phyloP scores from a whole-genome alignment of 2,113 vertebrate species.

The Tylochromis polylepis region DNA sequence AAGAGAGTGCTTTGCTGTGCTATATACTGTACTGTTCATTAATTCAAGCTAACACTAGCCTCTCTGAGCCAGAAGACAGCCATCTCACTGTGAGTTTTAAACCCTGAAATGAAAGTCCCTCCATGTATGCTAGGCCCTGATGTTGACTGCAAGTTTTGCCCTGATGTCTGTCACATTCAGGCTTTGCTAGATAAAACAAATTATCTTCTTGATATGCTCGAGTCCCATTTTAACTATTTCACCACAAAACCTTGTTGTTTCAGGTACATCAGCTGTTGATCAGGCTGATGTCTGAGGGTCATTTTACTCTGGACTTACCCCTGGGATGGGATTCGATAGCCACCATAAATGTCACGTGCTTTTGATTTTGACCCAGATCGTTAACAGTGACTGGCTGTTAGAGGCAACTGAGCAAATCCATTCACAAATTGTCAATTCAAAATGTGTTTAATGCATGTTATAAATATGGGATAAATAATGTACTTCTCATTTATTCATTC shows the following conservation, averaged over 20 bases:
- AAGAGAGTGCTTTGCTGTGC: neutral
- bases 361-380: neutral
- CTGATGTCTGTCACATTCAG: neutral
- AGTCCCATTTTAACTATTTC: neutral
- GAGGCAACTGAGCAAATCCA: neutral
- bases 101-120: neutral
- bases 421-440: fast-evolving
- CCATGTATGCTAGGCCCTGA: neutral
- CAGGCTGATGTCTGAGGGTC: neutral
- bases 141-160: neutral
- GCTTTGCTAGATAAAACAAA: neutral
- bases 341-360: neutral
- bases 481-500: neutral
- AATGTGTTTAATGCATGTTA: neutral
- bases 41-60: neutral
- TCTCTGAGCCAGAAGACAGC: neutral
- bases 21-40: fast-evolving
- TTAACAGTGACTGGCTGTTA: neutral
- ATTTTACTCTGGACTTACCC: neutral
- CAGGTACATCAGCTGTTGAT: neutral
- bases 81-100: fast-evolving
- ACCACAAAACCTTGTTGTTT: neutral
- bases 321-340: neutral
- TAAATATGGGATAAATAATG: neutral
- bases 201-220: neutral